Evolutionary conservation across 2,113 vertebrate species (phyloP), one percentile per base, ranked within the genome.

Genomic region (Sapayoa aenigma): DNA sequence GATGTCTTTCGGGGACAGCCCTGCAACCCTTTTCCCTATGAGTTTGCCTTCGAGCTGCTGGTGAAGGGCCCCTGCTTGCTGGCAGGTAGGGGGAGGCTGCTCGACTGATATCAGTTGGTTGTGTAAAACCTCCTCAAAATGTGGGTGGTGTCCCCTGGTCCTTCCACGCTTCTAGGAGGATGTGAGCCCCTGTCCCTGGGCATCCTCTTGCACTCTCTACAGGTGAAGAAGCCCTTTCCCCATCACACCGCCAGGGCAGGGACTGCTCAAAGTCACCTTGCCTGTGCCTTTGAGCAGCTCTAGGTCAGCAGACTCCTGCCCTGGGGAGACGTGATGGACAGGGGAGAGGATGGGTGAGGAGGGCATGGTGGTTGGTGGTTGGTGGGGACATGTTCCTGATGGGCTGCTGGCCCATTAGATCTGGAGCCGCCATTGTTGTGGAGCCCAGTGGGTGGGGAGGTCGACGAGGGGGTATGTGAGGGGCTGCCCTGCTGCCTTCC

Each of bases 21-120:
- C 75, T 98, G 96, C 92, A 99, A 98, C 93, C 98, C 98, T 69
- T 98, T 98, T 74, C 98, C 98, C 5, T 99, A 99, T 1, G 98
- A 99, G 56, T 98, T 99, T 87, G 96, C 97, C 97, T 99, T 99
- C 7, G 99, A 99, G 97, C 98, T 99, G 97, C 98, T 99, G 97
- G 99, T 99, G 95, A 98, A 99, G 89, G 99, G 99, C 28, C 99
- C 99, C 17, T 99, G 99, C 93, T 98, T 99, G 63, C 97, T 99
- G 62, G 99, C 99, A 94, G 99, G 99, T 99, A 98, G 49, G 89
- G 8, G 6, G n/a, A 22, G 4, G 5, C 0, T 6, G 11, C 33
- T 62, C 7, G 6, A 23, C 8, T 4, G 2, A 33, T n/a, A 21
- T 27, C 20, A 2, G 17, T 5, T 83, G 21, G 31, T 53, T 79